Base-by-base conservation (phyloP, 1,140 invertebrate genomes). In the Euwallacea fornicatus region DNA sequence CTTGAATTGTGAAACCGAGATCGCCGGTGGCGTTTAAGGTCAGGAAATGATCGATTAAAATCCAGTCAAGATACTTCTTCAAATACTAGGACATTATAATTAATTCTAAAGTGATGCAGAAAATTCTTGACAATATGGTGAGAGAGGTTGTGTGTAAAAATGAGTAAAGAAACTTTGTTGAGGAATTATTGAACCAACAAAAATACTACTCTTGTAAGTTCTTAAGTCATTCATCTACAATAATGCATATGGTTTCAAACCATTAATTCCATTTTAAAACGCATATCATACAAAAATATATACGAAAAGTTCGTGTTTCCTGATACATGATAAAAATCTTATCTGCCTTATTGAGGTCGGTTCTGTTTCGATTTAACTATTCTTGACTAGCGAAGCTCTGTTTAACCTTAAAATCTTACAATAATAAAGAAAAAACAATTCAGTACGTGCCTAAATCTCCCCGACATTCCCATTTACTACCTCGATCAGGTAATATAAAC, bases 1-100 rank as follows among this genome's bases (percentile, higher is more conserved):
- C 50, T 33, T 68, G 56, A 59, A 60, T 16, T 55, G 42, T 55
- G 54, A 66, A 66, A 47, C 53, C 54, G 53, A 66, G 11, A 63
- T 15, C 42, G 21, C 61, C 16, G 42, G 47, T 63, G 15, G 21
- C 50, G 11, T 65, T 63, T 54, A 63, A 65, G 41, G 41, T 61
- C 11, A n/a, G 42, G 33, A 43, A 43, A 42, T 42, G 43, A 61
- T 61, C 33, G 10, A 56, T 56, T 13, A 21, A 21, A 56, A 33
- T 33, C 21, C 21, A 33, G 21, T 33, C 1, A 33, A 33, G 21
- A 33, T 33, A 33, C 21, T 33, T 4, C 21, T 33, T 33, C 54
- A 16, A 3, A 3, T 7, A 56, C 54, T 15, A 15, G 16, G 4
- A 9, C 54, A 9, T 4, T 13, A 15, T 8, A 15, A 56, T 56